Evolutionary conservation across 2,113 vertebrate genomes (phyloP), one percentile per base, ranked within the genome.

Genomic region (Panthera uncia): DNA sequence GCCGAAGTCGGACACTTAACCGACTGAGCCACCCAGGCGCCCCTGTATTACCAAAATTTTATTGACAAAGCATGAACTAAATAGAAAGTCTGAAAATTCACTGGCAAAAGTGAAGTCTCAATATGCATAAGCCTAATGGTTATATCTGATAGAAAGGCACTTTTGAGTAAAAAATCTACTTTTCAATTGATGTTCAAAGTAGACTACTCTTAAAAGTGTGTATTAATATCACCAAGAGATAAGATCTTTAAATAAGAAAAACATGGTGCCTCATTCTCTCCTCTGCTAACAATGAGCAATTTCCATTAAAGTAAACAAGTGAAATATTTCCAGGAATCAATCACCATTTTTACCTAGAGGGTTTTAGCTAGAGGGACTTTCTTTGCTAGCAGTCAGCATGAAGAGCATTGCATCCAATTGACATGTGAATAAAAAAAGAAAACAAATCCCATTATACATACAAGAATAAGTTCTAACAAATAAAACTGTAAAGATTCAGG

Each of bases 401-500:
- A 91, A 68, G 18, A 90, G 1, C 36, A 19, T 4, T 74, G 25
- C 3, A 87, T 61, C 10, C 50, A 94, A 87, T 1, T 45, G n/a
- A 68, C 21, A 63, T n/a, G 21, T 52, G 76, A 66, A 21, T 36
- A 13, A 83, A 66, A 45, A 96, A 87, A 83, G 14, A 91, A 78
- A 86, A 79, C 15, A 93, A 19, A 82, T 78, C 50, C 33, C 61
- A 18, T 36, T 79, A 61, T 71, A 90, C 55, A 65, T 52, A 45
- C 12, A 90, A 89, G 8, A 89, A 68, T 45, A 63, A 41, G 13
- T 63, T 85, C 41, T 45, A 95, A 45, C 27, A 81, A 94, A 78
- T 48, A 88, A 93, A 97, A 68, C 1, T 94, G 23, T 65, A 18
- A 88, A 95, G 65, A 71, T 38, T 76, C 69, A 52, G 74, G 87